These are phyloP conservation scores for Agonopterix alstromeriana DNA, from an alignment of 2,888 invertebrate genomes.

Conservation along the genomic window DNA sequence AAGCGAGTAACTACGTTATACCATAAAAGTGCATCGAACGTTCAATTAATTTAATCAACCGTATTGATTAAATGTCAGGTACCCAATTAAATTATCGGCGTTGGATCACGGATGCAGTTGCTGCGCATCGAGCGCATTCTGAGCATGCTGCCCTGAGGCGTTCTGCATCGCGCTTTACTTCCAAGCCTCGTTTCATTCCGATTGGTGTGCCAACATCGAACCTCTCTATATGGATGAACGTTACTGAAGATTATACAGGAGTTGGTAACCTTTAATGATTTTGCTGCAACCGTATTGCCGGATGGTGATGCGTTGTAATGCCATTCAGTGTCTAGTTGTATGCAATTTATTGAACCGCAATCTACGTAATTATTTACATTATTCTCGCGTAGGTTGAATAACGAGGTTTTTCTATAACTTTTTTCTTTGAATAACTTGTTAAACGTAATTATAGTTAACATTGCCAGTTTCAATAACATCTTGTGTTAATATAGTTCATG, in stretches of 20 bases:
- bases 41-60: slow-evolving; percentile 67
- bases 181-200: slow-evolving; percentile 42
- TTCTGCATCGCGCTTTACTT: slow-evolving; percentile 43
- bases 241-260: slow-evolving; percentile 26
- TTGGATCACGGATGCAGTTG: slow-evolving; percentile 35
- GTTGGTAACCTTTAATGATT: slow-evolving; percentile 22
- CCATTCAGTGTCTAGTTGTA: no score
- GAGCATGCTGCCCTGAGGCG: slow-evolving; percentile 32
- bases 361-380: no score
- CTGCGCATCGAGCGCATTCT: slow-evolving; percentile 19
- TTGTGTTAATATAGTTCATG: no score
- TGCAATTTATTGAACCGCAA: no score
- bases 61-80: slow-evolving; percentile 70
- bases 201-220: slow-evolving; percentile 39
- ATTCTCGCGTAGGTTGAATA: no score
- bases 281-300: neutral
- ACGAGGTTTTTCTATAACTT: no score
- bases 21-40: slow-evolving; percentile 59
- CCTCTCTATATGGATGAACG: slow-evolving; percentile 34
- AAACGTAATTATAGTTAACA: no score
- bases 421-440: no score
- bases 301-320: no score
- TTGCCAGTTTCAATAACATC: no score
- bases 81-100: slow-evolving; percentile 66
- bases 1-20: slow-evolving; percentile 27